Conservation (phyloP, 2,113 vertebrate genomes). For the Leucoraja erinaceus region DNA sequence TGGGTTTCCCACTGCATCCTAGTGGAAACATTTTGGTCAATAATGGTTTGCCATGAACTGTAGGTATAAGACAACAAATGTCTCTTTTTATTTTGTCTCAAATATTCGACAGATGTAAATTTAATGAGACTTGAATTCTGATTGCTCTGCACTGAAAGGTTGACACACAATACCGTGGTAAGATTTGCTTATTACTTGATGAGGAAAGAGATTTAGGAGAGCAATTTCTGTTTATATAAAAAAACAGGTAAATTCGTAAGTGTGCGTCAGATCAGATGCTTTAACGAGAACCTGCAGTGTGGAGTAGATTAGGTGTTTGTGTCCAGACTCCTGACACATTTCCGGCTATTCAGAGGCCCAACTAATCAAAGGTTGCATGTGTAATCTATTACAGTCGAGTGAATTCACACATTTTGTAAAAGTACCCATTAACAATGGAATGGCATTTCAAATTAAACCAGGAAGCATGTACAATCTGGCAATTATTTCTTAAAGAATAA, state of each 20-base stretch:
- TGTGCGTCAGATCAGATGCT: background rate
- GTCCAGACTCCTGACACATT: background rate
- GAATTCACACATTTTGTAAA: background rate
- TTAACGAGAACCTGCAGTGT: background rate
- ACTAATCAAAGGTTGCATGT: background rate
- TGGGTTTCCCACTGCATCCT: background rate
- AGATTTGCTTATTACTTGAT: no score
- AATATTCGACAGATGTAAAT: no score
- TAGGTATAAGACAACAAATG: background rate
- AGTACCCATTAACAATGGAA: background rate
- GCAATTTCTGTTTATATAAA: background rate
- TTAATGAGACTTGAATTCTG: no score
- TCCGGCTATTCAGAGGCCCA: background rate
- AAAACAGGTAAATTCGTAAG: background rate
- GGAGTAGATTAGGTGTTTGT: background rate
- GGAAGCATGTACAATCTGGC: background rate
- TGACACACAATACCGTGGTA: no score
- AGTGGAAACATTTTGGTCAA: no score
- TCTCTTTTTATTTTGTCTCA: no score
- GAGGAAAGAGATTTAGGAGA: no score
- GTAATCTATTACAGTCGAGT: background rate
- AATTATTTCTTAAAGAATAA: background rate
- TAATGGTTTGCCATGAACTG: no score
- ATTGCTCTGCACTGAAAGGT: no score
- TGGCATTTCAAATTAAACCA: background rate